Percentiles rank a stretch among this genome's conserved stretches.
Evolutionary conservation across 1,140 invertebrate species (phyloP).

Genomic region (Drosophila subobscura): DNA sequence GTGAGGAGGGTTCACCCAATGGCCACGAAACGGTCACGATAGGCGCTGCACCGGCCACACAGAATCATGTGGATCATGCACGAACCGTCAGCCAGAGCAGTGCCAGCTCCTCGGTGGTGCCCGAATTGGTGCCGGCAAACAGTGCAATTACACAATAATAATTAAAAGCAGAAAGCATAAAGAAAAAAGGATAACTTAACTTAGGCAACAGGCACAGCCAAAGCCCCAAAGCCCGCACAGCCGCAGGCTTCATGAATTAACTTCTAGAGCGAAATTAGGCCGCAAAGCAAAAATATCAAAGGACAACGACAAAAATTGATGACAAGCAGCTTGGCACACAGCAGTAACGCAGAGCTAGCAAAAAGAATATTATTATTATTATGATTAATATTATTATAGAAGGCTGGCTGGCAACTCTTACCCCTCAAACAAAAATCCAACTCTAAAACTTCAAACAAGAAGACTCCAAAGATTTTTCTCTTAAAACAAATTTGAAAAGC

Average conservation of each 20-base stretch:
- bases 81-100: slow-evolving; percentile 86
- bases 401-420: slow-evolving; percentile 4
- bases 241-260: background rate
- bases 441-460: slow-evolving; percentile 6
- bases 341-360: no score
- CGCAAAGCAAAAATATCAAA: background rate
- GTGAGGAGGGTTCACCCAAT: slow-evolving; percentile 38
- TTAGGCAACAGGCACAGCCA: slow-evolving; percentile 32
- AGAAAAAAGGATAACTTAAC: slow-evolving; percentile 18
- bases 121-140: slow-evolving; percentile 72
- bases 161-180: slow-evolving; percentile 39
- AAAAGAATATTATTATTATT: background rate
- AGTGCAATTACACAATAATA: slow-evolving; percentile 65
- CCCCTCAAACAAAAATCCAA: slow-evolving; percentile 23
- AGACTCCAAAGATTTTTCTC: slow-evolving; percentile 49
- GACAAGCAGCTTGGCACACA: slow-evolving; percentile 8
- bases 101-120: slow-evolving; percentile 67
- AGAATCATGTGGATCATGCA: slow-evolving; percentile 85
- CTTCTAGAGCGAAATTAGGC: no score
- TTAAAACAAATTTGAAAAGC: slow-evolving; percentile 8
- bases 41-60: slow-evolving; percentile 17
- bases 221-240: background rate
- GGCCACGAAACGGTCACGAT: background rate
- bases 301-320: slow-evolving; percentile 13
- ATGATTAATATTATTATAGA: background rate